Evolutionary conservation across 2,797 vertebrate species (phyloP).

Genomic region (Phrynocephalus forsythii): DNA sequence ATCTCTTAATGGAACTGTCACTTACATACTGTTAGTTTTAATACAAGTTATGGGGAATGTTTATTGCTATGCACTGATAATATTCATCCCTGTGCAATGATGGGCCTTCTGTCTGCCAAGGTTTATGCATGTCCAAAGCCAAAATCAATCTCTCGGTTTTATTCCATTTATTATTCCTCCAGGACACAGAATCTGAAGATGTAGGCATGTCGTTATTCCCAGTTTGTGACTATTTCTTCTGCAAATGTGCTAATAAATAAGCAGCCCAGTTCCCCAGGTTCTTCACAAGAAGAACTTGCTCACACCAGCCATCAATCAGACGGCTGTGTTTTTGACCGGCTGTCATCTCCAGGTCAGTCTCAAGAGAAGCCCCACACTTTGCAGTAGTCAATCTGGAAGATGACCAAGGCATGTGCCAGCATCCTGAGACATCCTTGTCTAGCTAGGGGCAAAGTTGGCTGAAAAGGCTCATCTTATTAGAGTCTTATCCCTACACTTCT

Average conservation of each 20-base stretch:
- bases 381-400: too few relatives aligned
- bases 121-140: slow-evolving; percentile 6
- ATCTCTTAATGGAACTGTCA: slow-evolving; percentile 4
- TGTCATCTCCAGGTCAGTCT: too few relatives aligned
- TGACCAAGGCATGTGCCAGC: too few relatives aligned
- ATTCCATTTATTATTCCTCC: slow-evolving; percentile 12
- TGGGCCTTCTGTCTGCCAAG: slow-evolving; percentile 31
- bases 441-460: too few relatives aligned
- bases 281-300: not conserved
- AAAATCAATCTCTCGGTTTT: slow-evolving; percentile 4
- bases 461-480: too few relatives aligned
- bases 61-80: slow-evolving; percentile 29
- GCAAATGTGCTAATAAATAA: slow-evolving; percentile 32
- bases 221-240: slow-evolving; percentile 10
- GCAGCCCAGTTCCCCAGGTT: not conserved
- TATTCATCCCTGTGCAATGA: not conserved
- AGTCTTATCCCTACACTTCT: too few relatives aligned
- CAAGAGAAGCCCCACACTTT: too few relatives aligned
- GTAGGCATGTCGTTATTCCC: not conserved
- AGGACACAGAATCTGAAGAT: slow-evolving; percentile 33
- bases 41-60: slow-evolving; percentile 23
- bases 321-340: too few relatives aligned
- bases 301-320: too few relatives aligned
- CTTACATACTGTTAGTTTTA: slow-evolving; percentile 43
- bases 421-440: too few relatives aligned